phyloP scores from a whole-genome alignment of 2,797 vertebrate genomes.

The Gobionotothen gibberifrons region DNA sequence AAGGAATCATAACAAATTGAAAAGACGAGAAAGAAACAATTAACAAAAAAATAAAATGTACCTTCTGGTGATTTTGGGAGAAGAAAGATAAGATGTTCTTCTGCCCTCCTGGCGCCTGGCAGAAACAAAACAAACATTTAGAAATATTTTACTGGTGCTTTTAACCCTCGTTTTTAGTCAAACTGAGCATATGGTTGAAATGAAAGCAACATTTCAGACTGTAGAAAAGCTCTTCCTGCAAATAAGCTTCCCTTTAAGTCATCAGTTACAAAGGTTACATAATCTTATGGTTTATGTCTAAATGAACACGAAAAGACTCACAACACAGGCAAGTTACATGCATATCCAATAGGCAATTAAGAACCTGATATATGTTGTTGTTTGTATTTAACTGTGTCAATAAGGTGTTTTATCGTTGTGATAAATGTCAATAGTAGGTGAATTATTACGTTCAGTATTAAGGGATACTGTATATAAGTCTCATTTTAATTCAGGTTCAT shows the following conservation, averaged over 20 bases:
- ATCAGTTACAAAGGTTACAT: too few relatives aligned
- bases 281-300: too few relatives aligned
- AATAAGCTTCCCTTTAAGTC: too few relatives aligned
- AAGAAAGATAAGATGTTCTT: slow-evolving; percentile 80
- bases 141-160: background rate
- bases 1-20: background rate
- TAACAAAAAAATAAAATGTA: slow-evolving; percentile 26
- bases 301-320: too few relatives aligned
- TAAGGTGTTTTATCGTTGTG: background rate
- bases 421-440: too few relatives aligned
- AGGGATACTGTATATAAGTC: too few relatives aligned
- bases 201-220: background rate
- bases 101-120: slow-evolving; percentile 69
- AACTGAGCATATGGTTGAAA: background rate
- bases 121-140: slow-evolving; percentile 24
- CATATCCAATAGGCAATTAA: background rate
- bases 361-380: background rate
- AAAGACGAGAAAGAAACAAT: background rate
- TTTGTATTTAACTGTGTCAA: background rate
- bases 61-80: slow-evolving; percentile 61
- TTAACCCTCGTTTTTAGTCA: background rate
- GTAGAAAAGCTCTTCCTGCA: background rate
- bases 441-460: too few relatives aligned
- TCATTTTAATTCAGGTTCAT: too few relatives aligned
- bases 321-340: background rate